Percentiles rank a stretch among this genome's conserved stretches.
These are phyloP conservation scores for Urocolius indicus DNA, from an alignment of 2,113 vertebrate genomes.

Conservation along the genomic window DNA sequence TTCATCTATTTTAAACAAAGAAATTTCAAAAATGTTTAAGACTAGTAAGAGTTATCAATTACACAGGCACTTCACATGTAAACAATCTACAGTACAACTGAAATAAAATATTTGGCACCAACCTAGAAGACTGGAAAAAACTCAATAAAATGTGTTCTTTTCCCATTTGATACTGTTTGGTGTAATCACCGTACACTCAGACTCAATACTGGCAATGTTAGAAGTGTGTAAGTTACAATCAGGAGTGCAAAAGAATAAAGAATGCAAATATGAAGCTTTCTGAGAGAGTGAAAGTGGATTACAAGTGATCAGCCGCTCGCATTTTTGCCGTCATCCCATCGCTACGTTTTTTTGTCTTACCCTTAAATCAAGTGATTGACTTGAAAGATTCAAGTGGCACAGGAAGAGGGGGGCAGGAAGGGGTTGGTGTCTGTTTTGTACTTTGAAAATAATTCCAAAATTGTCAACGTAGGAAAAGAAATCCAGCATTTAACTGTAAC, in stretches of 20 bases:
- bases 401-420: neutral
- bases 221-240: slow-evolving; percentile 69
- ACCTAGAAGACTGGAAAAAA: slow-evolving; percentile 79
- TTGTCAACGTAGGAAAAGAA: slow-evolving; percentile 39
- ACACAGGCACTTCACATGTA: slow-evolving; percentile 90
- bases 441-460: slow-evolving; percentile 24
- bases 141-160: slow-evolving; percentile 62
- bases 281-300: slow-evolving; percentile 49
- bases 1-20: slow-evolving; percentile 76
- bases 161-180: slow-evolving; percentile 38
- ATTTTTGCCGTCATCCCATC: slow-evolving; percentile 18
- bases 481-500: slow-evolving; percentile 33
- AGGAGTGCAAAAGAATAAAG: slow-evolving; percentile 70
- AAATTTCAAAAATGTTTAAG: slow-evolving; percentile 79
- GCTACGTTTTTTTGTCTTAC: neutral
- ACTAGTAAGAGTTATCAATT: slow-evolving; percentile 80
- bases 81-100: slow-evolving; percentile 86
- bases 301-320: neutral
- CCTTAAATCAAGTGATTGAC: slow-evolving; percentile 12
- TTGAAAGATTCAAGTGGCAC: neutral
- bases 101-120: slow-evolving; percentile 82
- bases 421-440: neutral
- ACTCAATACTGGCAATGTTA: slow-evolving; percentile 71
- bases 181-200: slow-evolving; percentile 67
- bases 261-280: slow-evolving; percentile 61